These are phyloP conservation scores for Latrodectus elegans DNA, from an alignment of 2,888 invertebrate species.

Conservation along the genomic window DNA sequence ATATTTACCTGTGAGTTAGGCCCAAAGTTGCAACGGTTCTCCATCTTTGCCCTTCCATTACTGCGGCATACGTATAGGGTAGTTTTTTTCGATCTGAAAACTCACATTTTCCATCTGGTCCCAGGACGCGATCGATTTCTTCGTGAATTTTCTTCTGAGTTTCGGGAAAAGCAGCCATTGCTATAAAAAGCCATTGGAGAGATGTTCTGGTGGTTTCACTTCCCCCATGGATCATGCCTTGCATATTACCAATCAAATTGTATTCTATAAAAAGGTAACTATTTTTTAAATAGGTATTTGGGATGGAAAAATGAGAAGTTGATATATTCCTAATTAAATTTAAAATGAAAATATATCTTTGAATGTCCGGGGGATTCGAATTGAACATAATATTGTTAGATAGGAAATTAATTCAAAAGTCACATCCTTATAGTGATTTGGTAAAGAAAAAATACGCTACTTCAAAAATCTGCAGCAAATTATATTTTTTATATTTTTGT, in stretches of 20 bases:
- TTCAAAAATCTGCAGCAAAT: no score
- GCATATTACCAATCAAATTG: conserved; percentile 16
- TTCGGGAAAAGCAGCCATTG: conserved; percentile 28
- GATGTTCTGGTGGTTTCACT: conserved; percentile 24
- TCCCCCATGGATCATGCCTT: conserved; percentile 24
- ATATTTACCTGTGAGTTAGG: conserved; percentile 7
- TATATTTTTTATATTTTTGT: no score
- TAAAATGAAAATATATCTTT: no score
- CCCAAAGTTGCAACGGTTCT: conserved; percentile 10
- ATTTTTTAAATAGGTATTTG: background rate
- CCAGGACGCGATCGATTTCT: conserved; percentile 30
- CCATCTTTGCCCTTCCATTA: conserved; percentile 40
- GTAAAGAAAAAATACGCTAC: no score
- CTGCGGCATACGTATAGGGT: conserved; percentile 22
- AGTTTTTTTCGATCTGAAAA: conserved; percentile 17
- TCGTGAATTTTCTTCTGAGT: conserved; percentile 43
- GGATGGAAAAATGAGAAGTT: background rate
- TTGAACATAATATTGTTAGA: no score
- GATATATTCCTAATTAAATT: background rate
- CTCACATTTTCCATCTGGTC: conserved; percentile 1
- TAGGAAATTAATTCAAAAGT: no score
- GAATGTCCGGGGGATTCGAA: no score
- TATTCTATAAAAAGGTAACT: background rate
- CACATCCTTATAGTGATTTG: no score
- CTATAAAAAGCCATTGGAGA: conserved; percentile 33